Evolutionary conservation across 2,888 invertebrate species (phyloP), one percentile per base, ranked within the genome.

Genomic region (Chrysodeixis includens): DNA sequence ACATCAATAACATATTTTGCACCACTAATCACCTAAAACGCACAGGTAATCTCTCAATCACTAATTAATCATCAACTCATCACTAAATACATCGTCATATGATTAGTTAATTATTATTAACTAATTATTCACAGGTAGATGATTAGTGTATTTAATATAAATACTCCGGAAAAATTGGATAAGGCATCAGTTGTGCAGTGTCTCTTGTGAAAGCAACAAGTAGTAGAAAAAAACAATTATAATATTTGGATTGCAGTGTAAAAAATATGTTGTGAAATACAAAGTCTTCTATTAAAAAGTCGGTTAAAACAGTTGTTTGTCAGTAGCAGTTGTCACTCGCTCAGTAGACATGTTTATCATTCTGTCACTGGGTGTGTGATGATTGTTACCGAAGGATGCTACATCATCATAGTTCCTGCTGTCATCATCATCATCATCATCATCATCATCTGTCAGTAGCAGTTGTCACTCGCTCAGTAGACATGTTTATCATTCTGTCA

Each of bases 401-500:
- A 51, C n/a, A 4, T 16, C 44, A 18, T 18, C 44, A 16, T 16
- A 16, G 44, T 46, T 46, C 44, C 44, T 46, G 44, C 18, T 46
- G 7, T n/a, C n/a, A n/a, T n/a, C n/a, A n/a, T n/a, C n/a, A n/a
- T 16, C 35, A 16, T 55, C 32, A 1, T 22, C 8, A 12, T 20
- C 14, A 54, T 8, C 18, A n/a, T 18, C 14, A 16, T 66, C 35
- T 26, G 12, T 55, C n/a, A 53, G 26, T 57, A 49, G 20, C 9
- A 62, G 54, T 58, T 44, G 32, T 62, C 49, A 62, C 55, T 56
- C 53, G 32, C 58, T 62, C 58, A 65, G 65, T 65, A 54, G 83
- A 80, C 78, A 81, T 69, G 80, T 82, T 55, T 54, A 10, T 80
- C 76, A 82, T 35, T 35, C 35, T 35, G 79, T 86, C 84, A 86